Evolutionary conservation across 1,140 invertebrate species (phyloP).

Genomic region (Aporrectodea caliginosa): DNA sequence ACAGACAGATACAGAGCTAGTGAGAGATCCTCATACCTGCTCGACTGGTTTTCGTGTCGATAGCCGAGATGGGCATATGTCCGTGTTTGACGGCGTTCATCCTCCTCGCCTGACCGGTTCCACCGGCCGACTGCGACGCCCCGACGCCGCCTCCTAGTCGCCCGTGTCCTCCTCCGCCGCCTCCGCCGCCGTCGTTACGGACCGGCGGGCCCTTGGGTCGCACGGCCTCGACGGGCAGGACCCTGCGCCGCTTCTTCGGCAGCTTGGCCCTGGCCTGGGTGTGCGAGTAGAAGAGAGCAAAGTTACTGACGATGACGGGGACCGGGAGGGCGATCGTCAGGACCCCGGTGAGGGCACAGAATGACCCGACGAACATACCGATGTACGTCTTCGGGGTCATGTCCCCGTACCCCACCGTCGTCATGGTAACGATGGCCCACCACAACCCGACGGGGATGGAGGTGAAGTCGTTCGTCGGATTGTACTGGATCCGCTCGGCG

Average conservation of each 20-base stretch:
- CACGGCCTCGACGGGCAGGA: slow-evolving; percentile 77
- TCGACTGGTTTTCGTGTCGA: not conserved
- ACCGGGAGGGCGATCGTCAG: slow-evolving; percentile 87
- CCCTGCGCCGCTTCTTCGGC: slow-evolving; percentile 76
- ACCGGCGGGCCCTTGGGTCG: slow-evolving; percentile 9
- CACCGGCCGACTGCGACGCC: not conserved
- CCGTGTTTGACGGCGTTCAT: not conserved
- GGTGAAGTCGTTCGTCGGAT: slow-evolving; percentile 97
- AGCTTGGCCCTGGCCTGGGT: slow-evolving; percentile 86
- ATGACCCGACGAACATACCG: slow-evolving; percentile 66
- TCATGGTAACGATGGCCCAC: slow-evolving; percentile 61
- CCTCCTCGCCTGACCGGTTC: not conserved
- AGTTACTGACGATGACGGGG: slow-evolving; percentile 89
- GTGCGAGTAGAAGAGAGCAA: slow-evolving; percentile 89
- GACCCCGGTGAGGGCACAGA: slow-evolving; percentile 83
- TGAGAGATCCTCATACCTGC: not conserved
- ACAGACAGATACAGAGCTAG: too few relatives aligned
- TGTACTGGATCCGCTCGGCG: slow-evolving; percentile 90
- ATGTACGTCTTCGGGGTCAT: slow-evolving; percentile 85
- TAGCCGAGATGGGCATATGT: not conserved
- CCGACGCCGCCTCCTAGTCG: too few relatives aligned
- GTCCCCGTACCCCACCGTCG: slow-evolving; percentile 72
- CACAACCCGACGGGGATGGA: slow-evolving; percentile 70
- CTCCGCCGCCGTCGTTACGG: not conserved
- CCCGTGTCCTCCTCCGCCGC: not conserved